Evolutionary conservation across 2,113 vertebrate genomes (phyloP).

Genomic region (Pseudorectes ferrugineus): DNA sequence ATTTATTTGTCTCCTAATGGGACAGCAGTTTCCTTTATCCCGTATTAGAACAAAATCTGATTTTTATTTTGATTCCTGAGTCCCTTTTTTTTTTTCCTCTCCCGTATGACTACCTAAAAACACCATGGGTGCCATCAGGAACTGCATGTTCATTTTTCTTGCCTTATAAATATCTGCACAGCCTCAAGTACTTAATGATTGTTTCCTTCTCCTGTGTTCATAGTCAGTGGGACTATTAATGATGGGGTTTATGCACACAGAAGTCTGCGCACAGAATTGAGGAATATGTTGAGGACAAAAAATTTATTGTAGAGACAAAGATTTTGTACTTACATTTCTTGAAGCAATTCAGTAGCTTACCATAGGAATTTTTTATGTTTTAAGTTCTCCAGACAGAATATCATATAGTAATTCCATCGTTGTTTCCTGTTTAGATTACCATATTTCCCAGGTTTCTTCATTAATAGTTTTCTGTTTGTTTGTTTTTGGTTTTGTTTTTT

Average conservation of each 20-base stretch:
- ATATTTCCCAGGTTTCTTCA: not conserved
- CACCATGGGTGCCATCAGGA: not conserved
- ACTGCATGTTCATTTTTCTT: not conserved
- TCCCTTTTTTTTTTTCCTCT: not conserved
- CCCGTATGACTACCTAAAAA: not conserved
- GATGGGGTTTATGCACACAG: not conserved
- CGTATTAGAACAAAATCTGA: not conserved
- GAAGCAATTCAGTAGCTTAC: not conserved
- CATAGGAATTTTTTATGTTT: not conserved
- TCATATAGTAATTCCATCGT: not conserved
- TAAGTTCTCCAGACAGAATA: not conserved
- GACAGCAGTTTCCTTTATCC: not conserved
- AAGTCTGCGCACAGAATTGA: not conserved
- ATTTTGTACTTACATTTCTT: not conserved
- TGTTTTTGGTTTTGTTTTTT: not conserved
- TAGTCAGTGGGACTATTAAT: not conserved
- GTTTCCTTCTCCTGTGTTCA: not conserved
- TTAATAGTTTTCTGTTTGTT: not conserved
- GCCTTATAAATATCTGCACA: not conserved
- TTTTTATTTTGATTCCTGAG: not conserved
- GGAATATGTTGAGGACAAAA: not conserved
- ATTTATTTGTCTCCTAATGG: slow-evolving; percentile 12
- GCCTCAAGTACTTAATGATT: not conserved
- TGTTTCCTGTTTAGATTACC: not conserved
- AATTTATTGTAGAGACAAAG: not conserved